Percentiles rank a stretch among this genome's conserved stretches.
These are phyloP conservation scores for Neotoxoptera formosana DNA, from an alignment of 1,140 invertebrate genomes.

Conservation along the genomic window DNA sequence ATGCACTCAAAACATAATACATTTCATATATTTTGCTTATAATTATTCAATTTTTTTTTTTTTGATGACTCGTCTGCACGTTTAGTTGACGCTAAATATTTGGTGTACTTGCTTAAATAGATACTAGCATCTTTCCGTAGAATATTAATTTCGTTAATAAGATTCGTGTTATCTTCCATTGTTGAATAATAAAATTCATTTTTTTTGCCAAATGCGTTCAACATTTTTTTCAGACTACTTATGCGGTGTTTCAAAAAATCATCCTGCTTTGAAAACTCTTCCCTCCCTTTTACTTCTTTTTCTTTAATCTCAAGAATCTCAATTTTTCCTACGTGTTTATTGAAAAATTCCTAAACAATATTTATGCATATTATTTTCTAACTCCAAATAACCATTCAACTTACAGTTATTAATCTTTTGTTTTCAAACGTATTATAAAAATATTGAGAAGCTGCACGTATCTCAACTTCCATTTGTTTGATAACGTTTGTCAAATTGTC, in stretches of 20 bases:
- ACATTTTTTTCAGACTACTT: background rate
- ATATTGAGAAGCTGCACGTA: conserved; percentile 72
- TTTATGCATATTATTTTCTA: background rate
- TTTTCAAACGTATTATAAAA: background rate
- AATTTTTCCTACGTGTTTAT: background rate
- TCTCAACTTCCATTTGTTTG: conserved; percentile 60
- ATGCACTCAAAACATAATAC: background rate
- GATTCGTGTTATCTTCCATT: conserved; percentile 29
- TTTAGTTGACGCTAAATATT: no score
- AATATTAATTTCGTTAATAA: background rate
- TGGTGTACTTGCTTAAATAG: background rate
- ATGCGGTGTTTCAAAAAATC: background rate
- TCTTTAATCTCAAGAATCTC: background rate
- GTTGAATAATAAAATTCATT: conserved; percentile 13
- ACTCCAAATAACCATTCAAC: background rate
- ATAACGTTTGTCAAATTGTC: background rate
- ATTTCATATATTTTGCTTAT: background rate
- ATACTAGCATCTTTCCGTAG: background rate
- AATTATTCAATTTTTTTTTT: background rate
- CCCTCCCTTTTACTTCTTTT: background rate
- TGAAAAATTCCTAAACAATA: conserved; percentile 10
- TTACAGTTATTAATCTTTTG: background rate
- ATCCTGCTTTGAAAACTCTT: background rate
- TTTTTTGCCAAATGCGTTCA: background rate
- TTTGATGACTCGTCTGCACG: background rate